These are phyloP conservation scores for Druon quercuslanigerum DNA, from an alignment of 1,140 invertebrate species.

Conservation along the genomic window DNA sequence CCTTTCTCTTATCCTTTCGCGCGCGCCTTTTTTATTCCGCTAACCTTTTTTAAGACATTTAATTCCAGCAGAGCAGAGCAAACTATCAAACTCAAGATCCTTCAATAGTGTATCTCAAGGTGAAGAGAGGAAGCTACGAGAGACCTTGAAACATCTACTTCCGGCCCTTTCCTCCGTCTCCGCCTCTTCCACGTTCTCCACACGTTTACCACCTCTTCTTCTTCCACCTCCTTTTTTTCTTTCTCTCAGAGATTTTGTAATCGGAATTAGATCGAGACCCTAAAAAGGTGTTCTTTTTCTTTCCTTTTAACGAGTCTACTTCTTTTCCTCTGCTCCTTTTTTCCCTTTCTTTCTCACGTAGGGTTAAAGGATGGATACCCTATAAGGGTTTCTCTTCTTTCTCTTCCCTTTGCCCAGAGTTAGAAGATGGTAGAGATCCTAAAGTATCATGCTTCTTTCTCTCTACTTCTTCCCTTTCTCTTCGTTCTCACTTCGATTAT, in stretches of 20 bases:
- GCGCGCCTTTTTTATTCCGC: slow-evolving; percentile 67
- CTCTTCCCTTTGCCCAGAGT: neutral
- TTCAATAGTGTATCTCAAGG: neutral
- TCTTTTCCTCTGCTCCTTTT: slow-evolving; percentile 41
- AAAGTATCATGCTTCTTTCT: slow-evolving; percentile 45
- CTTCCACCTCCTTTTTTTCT: slow-evolving; percentile 42
- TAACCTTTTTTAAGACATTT: slow-evolving; percentile 70
- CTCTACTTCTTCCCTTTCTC: slow-evolving; percentile 51
- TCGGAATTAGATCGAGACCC: neutral
- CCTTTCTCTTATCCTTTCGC: slow-evolving; percentile 75
- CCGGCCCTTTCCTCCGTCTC: slow-evolving; percentile 22
- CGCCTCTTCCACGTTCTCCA: neutral
- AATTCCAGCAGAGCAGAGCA: slow-evolving; percentile 51
- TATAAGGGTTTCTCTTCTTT: neutral
- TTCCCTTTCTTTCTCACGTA: slow-evolving; percentile 48
- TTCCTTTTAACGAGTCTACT: too few relatives aligned
- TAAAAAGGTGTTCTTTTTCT: neutral
- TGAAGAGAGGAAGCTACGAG: slow-evolving; percentile 11
- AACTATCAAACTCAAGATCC: neutral
- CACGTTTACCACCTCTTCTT: slow-evolving; percentile 47
- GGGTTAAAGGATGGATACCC: neutral
- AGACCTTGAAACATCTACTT: slow-evolving; percentile 30
- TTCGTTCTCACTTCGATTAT: slow-evolving; percentile 58
- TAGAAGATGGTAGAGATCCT: neutral
- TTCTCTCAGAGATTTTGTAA: slow-evolving; percentile 35